Conservation (phyloP, 2,797 vertebrate species). For the Enteromius radiatus region DNA sequence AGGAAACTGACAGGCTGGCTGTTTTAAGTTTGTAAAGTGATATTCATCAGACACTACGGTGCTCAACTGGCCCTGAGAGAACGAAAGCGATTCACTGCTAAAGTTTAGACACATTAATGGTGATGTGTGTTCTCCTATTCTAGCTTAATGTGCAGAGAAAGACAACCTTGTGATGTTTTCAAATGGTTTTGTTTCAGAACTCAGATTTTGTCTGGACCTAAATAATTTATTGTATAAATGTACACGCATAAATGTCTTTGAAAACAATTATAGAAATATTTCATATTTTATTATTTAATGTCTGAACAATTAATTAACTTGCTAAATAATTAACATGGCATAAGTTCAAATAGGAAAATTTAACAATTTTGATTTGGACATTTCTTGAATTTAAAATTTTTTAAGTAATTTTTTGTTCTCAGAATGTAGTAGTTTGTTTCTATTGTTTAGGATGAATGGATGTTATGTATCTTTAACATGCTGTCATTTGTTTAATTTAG, state of each 20-base stretch:
- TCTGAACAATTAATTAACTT: background rate
- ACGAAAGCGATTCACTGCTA: background rate
- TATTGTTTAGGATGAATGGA: background rate
- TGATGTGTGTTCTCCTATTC: background rate
- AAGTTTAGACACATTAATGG: slow-evolving; percentile 10
- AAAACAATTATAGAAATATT: background rate
- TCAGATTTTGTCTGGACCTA: background rate
- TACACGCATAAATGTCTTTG: background rate
- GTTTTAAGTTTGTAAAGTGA: slow-evolving; percentile 38
- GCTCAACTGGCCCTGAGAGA: background rate
- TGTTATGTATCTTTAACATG: background rate
- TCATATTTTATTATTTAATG: no score
- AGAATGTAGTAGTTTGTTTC: background rate
- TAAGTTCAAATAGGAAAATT: background rate
- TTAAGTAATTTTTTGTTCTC: background rate
- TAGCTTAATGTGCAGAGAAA: background rate
- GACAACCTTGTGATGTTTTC: background rate
- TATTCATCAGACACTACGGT: slow-evolving; percentile 5
- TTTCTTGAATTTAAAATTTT: background rate
- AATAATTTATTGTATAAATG: background rate
- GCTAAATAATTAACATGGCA: background rate
- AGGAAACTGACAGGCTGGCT: slow-evolving; percentile 19
- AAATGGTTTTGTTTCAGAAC: background rate
- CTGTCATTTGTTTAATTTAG: background rate
- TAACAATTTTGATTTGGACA: background rate